Percentiles rank a stretch among this genome's conserved stretches.
Conservation (phyloP, 1,140 invertebrate species). For the Vanessa tameamea region DNA sequence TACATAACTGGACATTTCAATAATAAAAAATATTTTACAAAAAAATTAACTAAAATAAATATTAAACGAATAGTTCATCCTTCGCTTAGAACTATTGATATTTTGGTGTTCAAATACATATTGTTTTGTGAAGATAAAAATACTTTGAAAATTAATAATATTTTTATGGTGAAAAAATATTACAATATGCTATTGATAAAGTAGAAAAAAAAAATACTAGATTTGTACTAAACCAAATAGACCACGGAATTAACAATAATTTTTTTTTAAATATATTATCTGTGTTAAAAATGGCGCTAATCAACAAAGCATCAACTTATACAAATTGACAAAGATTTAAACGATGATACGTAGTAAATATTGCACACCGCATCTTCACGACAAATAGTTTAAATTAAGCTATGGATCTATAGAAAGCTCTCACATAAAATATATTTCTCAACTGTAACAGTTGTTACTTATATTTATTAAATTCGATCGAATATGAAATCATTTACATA, state of each 20-base stretch:
- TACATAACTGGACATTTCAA: slow-evolving; percentile 25
- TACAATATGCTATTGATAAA: too few relatives aligned
- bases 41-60: slow-evolving; percentile 28
- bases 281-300: slow-evolving; percentile 5
- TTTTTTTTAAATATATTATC: neutral
- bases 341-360: neutral
- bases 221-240: neutral
- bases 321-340: neutral
- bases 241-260: neutral
- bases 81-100: slow-evolving; percentile 33
- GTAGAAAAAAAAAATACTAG: too few relatives aligned
- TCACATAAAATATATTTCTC: slow-evolving; percentile 10
- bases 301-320: neutral
- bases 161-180: too few relatives aligned
- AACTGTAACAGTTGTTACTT: slow-evolving; percentile 10
- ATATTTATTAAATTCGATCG: slow-evolving; percentile 25
- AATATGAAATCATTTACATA: slow-evolving; percentile 1
- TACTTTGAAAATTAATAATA: neutral
- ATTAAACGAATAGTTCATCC: slow-evolving; percentile 19
- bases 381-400: neutral
- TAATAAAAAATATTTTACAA: slow-evolving; percentile 21
- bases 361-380: neutral
- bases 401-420: neutral
- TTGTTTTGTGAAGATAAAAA: slow-evolving; percentile 18
- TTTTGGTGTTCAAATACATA: slow-evolving; percentile 39